Conservation (phyloP, 2,888 invertebrate genomes). For the Dryobotodes eremita region DNA sequence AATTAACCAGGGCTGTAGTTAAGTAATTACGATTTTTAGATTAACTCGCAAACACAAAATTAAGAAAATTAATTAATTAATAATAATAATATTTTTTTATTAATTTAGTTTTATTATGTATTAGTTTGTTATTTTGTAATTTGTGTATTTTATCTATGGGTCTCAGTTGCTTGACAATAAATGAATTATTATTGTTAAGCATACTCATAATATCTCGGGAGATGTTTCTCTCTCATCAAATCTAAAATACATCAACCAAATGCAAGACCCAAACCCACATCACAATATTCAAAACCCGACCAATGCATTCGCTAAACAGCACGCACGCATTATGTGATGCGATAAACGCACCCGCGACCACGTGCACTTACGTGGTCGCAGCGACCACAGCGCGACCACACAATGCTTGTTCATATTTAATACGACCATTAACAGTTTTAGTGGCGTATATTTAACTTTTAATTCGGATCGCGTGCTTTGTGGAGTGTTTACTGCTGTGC, state of each 20-base stretch:
- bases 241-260: not conserved
- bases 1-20: not conserved
- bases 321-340: conserved; percentile 53
- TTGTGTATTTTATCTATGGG: too few species aligned
- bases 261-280: not conserved
- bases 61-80: too few species aligned
- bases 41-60: not conserved
- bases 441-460: conserved; percentile 48
- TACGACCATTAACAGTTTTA: conserved; percentile 57
- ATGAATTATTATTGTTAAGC: too few species aligned
- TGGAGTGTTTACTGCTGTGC: conserved; percentile 52
- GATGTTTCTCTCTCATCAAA: not conserved
- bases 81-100: too few species aligned
- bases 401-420: conserved; percentile 63
- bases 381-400: conserved; percentile 55
- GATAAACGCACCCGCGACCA: conserved; percentile 56
- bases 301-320: conserved; percentile 45
- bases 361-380: conserved; percentile 54
- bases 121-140: too few species aligned
- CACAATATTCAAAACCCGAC: conserved; percentile 9
- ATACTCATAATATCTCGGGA: not conserved
- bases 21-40: not conserved
- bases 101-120: too few species aligned
- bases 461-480: conserved; percentile 55
- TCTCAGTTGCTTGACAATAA: too few species aligned